Conservation (phyloP, 2,113 vertebrate genomes). For the Ardeotis arabs region DNA sequence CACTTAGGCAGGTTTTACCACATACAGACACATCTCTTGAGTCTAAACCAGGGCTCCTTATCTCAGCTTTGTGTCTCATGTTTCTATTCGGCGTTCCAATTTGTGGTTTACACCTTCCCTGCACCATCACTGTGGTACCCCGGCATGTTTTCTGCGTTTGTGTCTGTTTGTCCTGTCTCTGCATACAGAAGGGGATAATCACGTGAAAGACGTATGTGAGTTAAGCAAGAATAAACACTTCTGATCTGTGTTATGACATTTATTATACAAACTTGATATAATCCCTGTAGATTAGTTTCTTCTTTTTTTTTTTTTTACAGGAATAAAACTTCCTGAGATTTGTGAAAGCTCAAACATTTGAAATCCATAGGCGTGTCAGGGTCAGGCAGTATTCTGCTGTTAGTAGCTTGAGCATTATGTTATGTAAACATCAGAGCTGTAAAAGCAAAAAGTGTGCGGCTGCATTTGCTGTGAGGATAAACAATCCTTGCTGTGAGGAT, state of each 20-base stretch:
- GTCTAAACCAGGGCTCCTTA: background rate
- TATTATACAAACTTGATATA: background rate
- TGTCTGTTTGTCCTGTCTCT: background rate
- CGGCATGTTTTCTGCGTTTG: background rate
- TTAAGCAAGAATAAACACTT: background rate
- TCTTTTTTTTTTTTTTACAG: background rate
- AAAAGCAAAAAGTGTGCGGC: background rate
- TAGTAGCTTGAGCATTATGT: background rate
- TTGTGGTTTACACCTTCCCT: background rate
- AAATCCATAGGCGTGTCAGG: background rate
- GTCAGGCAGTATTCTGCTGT: background rate
- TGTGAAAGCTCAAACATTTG: background rate
- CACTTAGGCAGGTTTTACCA: background rate
- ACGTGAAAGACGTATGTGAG: background rate
- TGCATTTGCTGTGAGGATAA: constrained; percentile 18
- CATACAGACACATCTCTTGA: accelerated
- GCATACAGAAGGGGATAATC: background rate
- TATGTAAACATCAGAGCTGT: background rate
- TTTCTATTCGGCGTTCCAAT: background rate
- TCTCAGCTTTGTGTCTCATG: background rate
- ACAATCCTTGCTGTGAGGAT: background rate
- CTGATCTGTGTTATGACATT: background rate
- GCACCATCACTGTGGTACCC: background rate
- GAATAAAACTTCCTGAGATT: background rate
- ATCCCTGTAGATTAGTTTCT: background rate